Evolutionary conservation across 2,888 invertebrate genomes (phyloP).

Genomic region (Zele albiditarsus): DNA sequence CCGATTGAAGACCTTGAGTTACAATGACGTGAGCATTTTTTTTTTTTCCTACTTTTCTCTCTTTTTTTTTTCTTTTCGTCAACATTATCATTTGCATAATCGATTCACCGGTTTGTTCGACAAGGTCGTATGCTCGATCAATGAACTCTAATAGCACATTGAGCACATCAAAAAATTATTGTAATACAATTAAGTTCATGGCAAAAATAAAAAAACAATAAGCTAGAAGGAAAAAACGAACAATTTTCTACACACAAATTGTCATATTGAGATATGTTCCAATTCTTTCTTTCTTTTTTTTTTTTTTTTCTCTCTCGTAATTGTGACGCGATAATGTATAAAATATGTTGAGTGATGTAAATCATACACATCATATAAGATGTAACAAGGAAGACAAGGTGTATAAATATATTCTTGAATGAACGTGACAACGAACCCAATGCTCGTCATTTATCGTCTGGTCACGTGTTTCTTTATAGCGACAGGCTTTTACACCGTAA

Average conservation of each 20-base stretch:
- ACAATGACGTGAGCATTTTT: constrained; percentile 4
- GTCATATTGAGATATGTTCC: background rate
- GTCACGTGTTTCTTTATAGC: constrained; percentile 42
- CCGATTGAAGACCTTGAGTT: background rate
- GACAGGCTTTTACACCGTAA: constrained; percentile 25
- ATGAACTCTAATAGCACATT: constrained; percentile 9
- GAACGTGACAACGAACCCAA: constrained; percentile 29
- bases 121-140: constrained; percentile 18
- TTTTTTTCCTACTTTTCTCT: background rate
- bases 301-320: background rate
- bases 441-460: constrained; percentile 39
- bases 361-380: constrained; percentile 13
- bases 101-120: constrained; percentile 16
- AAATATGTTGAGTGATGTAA: constrained; percentile 7
- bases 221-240: background rate
- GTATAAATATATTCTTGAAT: constrained; percentile 37
- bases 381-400: constrained; percentile 17
- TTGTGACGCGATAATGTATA: background rate
- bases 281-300: background rate
- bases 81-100: constrained; percentile 19
- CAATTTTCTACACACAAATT: background rate
- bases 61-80: background rate
- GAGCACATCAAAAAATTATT: constrained; percentile 3
- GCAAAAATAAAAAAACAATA: background rate
- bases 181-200: background rate